phyloP scores from a whole-genome alignment of 64 coral and sea anemone species.

The Anthopleura sola region DNA sequence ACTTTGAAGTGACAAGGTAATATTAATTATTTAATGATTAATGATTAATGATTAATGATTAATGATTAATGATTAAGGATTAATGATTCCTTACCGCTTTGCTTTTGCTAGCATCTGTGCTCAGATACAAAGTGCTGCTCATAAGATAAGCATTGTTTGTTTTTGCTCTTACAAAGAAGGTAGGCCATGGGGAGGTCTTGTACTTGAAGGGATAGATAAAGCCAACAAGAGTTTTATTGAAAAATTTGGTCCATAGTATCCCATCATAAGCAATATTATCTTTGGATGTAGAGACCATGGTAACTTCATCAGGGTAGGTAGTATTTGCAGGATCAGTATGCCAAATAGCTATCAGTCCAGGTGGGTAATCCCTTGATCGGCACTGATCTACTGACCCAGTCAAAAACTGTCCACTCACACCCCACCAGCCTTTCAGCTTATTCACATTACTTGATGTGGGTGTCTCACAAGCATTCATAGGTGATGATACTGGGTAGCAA shows the following conservation, averaged over 20 bases:
- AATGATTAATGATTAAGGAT: no score
- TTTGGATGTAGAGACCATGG: slow-evolving; percentile 14
- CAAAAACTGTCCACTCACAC: slow-evolving; percentile 50
- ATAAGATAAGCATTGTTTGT: neutral
- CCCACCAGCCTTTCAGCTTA: slow-evolving; percentile 80
- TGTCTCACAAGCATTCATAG: slow-evolving; percentile 50
- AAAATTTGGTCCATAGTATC: neutral
- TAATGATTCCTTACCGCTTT: neutral
- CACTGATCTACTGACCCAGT: slow-evolving; percentile 48
- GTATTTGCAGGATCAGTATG: slow-evolving; percentile 8
- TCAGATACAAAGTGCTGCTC: neutral
- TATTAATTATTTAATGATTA: no score
- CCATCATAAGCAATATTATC: neutral
- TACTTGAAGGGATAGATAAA: slow-evolving; percentile 73
- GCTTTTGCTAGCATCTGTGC: neutral
- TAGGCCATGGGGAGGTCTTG: slow-evolving; percentile 25
- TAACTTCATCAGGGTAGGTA: slow-evolving; percentile 58
- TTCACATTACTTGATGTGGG: neutral
- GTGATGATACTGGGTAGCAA: slow-evolving; percentile 64
- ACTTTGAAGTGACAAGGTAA: no score
- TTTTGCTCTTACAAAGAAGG: neutral
- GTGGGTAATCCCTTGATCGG: slow-evolving; percentile 58
- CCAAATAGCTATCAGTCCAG: slow-evolving; percentile 62
- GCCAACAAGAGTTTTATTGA: neutral
- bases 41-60: no score